Evolutionary conservation across 2,888 invertebrate genomes (phyloP).

Genomic region (Ectemnius continuus): DNA sequence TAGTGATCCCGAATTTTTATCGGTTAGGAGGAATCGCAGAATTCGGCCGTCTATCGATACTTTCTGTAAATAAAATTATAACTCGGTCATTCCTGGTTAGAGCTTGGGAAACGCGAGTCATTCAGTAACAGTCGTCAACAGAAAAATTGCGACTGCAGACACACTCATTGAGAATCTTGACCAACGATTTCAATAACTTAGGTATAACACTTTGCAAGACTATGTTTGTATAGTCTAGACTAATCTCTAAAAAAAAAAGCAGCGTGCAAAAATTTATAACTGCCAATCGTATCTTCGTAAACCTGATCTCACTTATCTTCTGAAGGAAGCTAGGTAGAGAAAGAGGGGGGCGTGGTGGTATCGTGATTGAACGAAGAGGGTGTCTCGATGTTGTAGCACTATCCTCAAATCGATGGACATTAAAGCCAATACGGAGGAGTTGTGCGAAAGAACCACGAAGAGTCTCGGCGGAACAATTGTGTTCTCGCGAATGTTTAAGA

Average conservation of each 20-base stretch:
- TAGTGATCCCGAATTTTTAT: background rate
- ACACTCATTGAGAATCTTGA: slow-evolving; percentile 22
- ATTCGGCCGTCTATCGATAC: background rate
- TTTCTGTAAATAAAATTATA: background rate
- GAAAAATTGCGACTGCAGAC: slow-evolving; percentile 12
- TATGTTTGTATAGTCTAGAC: slow-evolving; percentile 21
- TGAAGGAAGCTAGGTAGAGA: slow-evolving; percentile 37
- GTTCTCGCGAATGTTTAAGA: slow-evolving; percentile 36
- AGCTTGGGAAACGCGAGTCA: background rate
- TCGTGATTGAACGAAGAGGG: slow-evolving; percentile 40
- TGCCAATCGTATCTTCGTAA: slow-evolving; percentile 49
- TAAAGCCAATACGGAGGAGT: slow-evolving; percentile 41
- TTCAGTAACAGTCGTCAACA: background rate
- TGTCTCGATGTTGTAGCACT: slow-evolving; percentile 5
- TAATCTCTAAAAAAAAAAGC: slow-evolving; percentile 32
- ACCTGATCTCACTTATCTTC: slow-evolving; percentile 38
- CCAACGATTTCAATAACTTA: slow-evolving; percentile 25
- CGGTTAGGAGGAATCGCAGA: background rate
- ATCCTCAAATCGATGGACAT: slow-evolving; percentile 43
- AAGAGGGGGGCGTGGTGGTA: slow-evolving; percentile 13
- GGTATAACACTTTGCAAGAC: slow-evolving; percentile 18
- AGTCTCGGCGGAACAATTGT: slow-evolving; percentile 41
- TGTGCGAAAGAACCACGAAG: slow-evolving; percentile 26
- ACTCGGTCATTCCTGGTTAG: background rate
- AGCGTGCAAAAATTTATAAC: slow-evolving; percentile 30